These are phyloP conservation scores for Baryphthengus martii DNA, from an alignment of 2,113 vertebrate species.

Conservation along the genomic window DNA sequence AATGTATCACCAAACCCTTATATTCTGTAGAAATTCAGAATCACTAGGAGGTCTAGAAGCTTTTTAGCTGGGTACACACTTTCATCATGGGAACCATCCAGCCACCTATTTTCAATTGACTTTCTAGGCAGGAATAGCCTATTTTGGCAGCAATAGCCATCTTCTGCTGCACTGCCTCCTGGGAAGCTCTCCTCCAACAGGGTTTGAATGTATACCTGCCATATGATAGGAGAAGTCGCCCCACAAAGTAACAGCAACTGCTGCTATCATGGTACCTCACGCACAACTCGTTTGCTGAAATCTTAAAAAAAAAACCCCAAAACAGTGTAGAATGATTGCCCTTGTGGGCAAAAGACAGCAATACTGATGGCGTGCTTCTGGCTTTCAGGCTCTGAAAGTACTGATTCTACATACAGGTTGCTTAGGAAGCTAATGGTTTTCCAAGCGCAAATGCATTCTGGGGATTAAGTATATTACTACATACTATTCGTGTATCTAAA, in stretches of 20 bases:
- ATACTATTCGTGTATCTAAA: neutral
- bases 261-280: neutral
- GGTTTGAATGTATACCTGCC: neutral
- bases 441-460: neutral
- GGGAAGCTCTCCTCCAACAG: neutral
- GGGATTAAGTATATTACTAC: neutral
- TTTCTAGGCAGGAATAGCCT: neutral
- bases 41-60: neutral
- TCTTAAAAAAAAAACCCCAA: neutral
- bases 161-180: neutral
- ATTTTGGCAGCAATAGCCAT: neutral
- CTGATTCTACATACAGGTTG: neutral
- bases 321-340: neutral
- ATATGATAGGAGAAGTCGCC: neutral
- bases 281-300: neutral
- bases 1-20: neutral
- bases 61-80: neutral
- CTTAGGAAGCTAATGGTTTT: neutral
- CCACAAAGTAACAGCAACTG: neutral
- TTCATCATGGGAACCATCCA: neutral
- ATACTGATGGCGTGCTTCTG: neutral
- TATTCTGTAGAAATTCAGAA: neutral
- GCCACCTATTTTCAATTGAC: neutral
- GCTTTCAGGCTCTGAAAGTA: neutral
- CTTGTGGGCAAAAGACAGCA: neutral